Conservation (phyloP, 2,888 invertebrate genomes). For the Drosophila neotestacea region DNA sequence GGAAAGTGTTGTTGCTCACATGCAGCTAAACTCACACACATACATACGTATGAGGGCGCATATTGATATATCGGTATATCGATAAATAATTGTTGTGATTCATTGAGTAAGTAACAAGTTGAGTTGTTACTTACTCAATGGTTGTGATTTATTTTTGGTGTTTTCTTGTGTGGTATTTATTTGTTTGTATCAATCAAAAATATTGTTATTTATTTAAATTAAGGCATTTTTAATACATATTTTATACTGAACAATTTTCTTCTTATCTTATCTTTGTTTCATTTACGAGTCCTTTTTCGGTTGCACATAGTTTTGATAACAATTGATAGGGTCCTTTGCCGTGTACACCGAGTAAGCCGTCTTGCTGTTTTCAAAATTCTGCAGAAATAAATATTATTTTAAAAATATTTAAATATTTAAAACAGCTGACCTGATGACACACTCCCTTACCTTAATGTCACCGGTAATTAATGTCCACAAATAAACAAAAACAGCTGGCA, state of each 20-base stretch:
- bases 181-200: neutral
- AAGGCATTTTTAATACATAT: slow-evolving; percentile 4
- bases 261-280: neutral
- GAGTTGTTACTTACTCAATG: too few species aligned
- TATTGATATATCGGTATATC: neutral
- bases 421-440: neutral
- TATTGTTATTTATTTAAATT: neutral
- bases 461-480: slow-evolving; percentile 81
- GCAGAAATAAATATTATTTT: neutral
- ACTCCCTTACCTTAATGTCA: slow-evolving; percentile 72
- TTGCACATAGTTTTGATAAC: slow-evolving; percentile 78
- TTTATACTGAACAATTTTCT: neutral
- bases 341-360: slow-evolving; percentile 62
- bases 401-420: slow-evolving; percentile 7
- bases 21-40: slow-evolving; percentile 21
- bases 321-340: slow-evolving; percentile 82
- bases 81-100: too few species aligned
- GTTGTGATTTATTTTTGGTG: slow-evolving; percentile 3
- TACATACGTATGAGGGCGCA: slow-evolving; percentile 29
- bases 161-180: neutral
- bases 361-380: slow-evolving; percentile 81
- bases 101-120: too few species aligned
- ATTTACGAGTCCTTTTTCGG: slow-evolving; percentile 50
- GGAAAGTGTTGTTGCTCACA: slow-evolving; percentile 54
- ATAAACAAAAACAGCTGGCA: slow-evolving; percentile 81